Evolutionary conservation across 53 echinoderm and acorn worm genomes (phyloP), one percentile per base, ranked within the genome.

Genomic region (Stichopus horrens): DNA sequence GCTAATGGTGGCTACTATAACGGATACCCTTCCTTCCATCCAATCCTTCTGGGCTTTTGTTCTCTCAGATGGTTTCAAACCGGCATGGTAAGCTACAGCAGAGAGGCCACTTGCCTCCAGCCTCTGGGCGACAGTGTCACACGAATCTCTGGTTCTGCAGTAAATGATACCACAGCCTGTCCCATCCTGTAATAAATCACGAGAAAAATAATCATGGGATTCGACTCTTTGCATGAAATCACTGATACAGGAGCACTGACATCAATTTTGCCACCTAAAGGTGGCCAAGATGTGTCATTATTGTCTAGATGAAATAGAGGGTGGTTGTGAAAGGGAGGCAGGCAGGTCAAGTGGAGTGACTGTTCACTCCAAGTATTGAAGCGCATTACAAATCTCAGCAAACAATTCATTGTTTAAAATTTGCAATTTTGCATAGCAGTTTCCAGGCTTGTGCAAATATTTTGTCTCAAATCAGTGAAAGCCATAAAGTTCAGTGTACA

Each of bases 1-100:
- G 88, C 98, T 97, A 86, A 97, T 90, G 58, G 98, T 97, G n/a
- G 98, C 98, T 13, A 97, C 98, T 59, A 97, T 97, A 52, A 97
- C 94, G 73, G 95, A 86, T 22, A 95, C 91, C 74, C 88, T 83
- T 53, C 98, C 98, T 23, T 95, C 93, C 91, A 97, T 95, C 98
- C 98, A 97, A 59, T 97, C 94, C 58, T 75, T 91, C 90, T 97
- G 98, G 8, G 91, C 98, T 53, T 93, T 83, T n/a, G 89, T 89
- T 23, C 98, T 86, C 1, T 94, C 93, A 6, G 93, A 55, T 16
- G 90, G 76, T 66, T 94, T 97, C 93, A 97, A 82, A 18, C 98
- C 95, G 19, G 95, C 98, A 75, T 97, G 98, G 89, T 97, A 97
- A 6, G 98, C 90, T 20, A 91, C 83, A 7, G 95, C 86, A 19